phyloP scores from a whole-genome alignment of 2,113 vertebrate genomes.

The Amia ocellicauda region DNA sequence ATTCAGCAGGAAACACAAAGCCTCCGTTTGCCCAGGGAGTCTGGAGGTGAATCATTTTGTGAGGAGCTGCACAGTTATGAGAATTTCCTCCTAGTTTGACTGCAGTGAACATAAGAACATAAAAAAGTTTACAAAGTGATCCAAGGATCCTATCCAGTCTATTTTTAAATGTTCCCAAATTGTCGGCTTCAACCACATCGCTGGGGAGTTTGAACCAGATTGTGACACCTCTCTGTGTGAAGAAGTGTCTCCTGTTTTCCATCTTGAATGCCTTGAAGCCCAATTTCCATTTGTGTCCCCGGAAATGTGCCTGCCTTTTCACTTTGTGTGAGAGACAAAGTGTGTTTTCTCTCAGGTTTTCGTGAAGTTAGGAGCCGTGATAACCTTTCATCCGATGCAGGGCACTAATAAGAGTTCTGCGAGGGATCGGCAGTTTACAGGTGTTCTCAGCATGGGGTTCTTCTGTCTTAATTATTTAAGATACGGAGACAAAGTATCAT shows the following conservation, averaged over 20 bases:
- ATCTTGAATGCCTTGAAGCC: no score
- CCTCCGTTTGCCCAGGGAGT: background rate
- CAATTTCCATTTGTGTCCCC: no score
- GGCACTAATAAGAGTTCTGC: background rate
- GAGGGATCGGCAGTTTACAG: conserved; percentile 18
- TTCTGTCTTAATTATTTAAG: conserved; percentile 48
- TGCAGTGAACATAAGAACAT: no score
- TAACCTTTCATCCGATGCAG: background rate
- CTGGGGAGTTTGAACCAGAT: no score
- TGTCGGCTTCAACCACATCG: no score
- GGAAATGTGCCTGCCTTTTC: background rate
- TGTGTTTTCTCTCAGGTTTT: background rate
- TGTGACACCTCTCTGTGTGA: no score
- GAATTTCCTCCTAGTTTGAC: background rate
- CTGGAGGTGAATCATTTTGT: background rate
- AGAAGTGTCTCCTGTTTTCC: no score
- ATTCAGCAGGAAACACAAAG: conserved; percentile 7
- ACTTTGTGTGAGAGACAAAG: background rate
- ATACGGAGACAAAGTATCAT: conserved; percentile 56
- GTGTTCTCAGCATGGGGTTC: conserved; percentile 42
- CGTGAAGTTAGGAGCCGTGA: no score
- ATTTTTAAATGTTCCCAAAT: no score
- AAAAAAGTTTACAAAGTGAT: no score
- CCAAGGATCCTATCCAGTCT: no score
- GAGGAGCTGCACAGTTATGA: background rate